phyloP scores from a whole-genome alignment of 2,113 vertebrate species.

The Corythornis cristatus region DNA sequence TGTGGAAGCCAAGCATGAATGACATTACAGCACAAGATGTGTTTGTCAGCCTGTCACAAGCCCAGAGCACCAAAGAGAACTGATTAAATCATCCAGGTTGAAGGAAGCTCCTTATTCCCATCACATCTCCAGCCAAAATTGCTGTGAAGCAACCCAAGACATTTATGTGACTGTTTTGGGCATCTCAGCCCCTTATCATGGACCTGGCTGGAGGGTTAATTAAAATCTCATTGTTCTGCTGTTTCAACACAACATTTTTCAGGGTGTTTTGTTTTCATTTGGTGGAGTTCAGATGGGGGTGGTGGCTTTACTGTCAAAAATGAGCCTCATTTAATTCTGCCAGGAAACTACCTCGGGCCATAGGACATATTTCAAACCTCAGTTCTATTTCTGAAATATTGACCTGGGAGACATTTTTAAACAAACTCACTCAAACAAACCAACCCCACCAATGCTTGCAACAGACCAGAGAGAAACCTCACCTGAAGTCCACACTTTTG shows the following conservation, averaged over 20 bases:
- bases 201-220: not conserved
- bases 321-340: not conserved
- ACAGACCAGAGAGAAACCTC: not conserved
- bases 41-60: constrained; percentile 61
- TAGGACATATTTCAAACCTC: not conserved
- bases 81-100: constrained; percentile 20
- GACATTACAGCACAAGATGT: constrained; percentile 29
- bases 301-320: not conserved
- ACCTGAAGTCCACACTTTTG: not conserved
- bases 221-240: not conserved
- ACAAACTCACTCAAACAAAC: not conserved
- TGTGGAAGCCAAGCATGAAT: constrained; percentile 46
- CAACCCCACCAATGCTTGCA: not conserved
- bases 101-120: not conserved
- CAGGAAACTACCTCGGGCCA: not conserved
- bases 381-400: not conserved
- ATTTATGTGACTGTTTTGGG: not conserved
- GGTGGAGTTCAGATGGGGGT: not conserved
- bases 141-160: not conserved
- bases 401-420: not conserved
- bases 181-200: not conserved
- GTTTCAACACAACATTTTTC: not conserved
- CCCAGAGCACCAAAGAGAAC: constrained; percentile 22
- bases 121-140: not conserved
- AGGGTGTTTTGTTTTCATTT: not conserved